Evolutionary conservation across 2,888 invertebrate genomes (phyloP).

Genomic region (Conchocele bisecta): DNA sequence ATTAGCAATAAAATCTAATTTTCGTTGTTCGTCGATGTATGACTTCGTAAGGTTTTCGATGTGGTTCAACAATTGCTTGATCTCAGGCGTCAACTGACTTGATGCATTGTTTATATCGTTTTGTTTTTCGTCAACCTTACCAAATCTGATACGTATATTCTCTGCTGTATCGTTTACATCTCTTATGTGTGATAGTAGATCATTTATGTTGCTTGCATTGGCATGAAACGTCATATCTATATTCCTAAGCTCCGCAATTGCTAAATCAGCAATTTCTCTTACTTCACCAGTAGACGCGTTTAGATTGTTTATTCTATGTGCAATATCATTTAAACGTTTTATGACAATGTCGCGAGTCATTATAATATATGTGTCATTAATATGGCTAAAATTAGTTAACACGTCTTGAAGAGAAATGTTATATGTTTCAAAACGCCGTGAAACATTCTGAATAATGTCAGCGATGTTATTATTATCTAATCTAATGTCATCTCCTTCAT

Average conservation of each 20-base stretch:
- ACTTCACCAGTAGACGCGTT: neutral
- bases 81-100: conserved; percentile 11
- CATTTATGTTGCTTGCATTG: too few relatives aligned
- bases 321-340: conserved; percentile 14
- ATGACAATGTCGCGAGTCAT: conserved; percentile 18
- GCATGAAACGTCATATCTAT: too few relatives aligned
- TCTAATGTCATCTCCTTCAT: too few relatives aligned
- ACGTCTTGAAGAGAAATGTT: neutral
- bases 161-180: conserved; percentile 4
- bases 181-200: conserved; percentile 31
- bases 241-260: too few relatives aligned
- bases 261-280: too few relatives aligned
- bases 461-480: too few relatives aligned
- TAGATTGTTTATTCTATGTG: conserved; percentile 9
- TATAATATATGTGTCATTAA: conserved; percentile 31
- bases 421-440: too few relatives aligned
- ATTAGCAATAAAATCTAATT: conserved; percentile 26
- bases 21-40: conserved; percentile 35
- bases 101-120: conserved; percentile 8
- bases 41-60: conserved; percentile 12
- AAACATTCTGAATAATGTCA: too few relatives aligned
- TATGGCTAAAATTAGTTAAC: conserved; percentile 30
- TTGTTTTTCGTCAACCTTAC: neutral
- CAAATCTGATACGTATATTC: conserved; percentile 8
- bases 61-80: conserved; percentile 15